Conservation (phyloP, 2,797 vertebrate species). For the Tamandua tetradactyla region DNA sequence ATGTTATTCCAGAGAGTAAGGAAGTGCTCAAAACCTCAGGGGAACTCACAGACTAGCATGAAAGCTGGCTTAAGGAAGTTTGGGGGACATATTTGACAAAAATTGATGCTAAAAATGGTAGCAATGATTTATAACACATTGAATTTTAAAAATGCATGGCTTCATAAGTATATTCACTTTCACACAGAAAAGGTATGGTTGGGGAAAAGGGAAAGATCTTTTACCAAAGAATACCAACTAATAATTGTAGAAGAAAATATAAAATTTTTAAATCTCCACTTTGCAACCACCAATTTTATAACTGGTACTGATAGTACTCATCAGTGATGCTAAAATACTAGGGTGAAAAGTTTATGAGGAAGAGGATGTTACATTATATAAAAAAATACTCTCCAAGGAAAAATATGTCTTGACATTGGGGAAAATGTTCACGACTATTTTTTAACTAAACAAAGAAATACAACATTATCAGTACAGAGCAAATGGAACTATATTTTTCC, state of each 20-base stretch:
- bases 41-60: background rate
- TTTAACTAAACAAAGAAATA: background rate
- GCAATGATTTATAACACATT: background rate
- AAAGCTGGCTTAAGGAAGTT: background rate
- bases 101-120: background rate
- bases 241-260: background rate
- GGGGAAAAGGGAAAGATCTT: background rate
- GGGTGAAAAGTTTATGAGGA: background rate
- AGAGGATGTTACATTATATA: background rate
- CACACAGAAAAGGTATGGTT: background rate
- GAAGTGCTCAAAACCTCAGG: background rate
- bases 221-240: background rate
- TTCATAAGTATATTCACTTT: background rate
- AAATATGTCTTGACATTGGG: background rate
- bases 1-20: background rate
- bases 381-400: background rate
- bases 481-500: background rate
- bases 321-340: background rate
- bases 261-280: background rate
- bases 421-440: background rate
- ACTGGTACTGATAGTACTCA: background rate
- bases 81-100: background rate
- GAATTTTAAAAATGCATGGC: background rate
- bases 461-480: background rate
- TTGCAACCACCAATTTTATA: background rate